Percentiles rank a stretch among this genome's conserved stretches.
Conservation (phyloP, 2,888 invertebrate genomes). For the Homarus gammarus region DNA sequence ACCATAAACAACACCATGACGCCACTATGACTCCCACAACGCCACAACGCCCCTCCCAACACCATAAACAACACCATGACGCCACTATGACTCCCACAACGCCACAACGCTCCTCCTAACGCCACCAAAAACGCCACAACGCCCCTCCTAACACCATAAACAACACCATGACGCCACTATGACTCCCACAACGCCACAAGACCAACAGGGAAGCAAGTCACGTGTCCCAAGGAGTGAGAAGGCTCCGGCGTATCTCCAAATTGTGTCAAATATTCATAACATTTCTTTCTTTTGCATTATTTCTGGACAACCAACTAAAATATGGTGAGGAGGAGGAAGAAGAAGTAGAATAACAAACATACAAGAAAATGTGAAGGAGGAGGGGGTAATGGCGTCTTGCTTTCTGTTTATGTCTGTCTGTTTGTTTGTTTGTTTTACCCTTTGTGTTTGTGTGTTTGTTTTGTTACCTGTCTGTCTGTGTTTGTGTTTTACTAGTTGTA, state of each 20-base stretch:
- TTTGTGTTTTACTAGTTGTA: neutral
- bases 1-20: no score
- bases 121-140: no score
- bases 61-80: no score
- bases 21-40: no score
- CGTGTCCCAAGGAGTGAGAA: neutral
- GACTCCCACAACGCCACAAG: no score
- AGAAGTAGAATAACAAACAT: no score
- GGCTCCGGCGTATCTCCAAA: neutral
- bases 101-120: no score
- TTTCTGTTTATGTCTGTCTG: neutral
- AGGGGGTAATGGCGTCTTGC: neutral
- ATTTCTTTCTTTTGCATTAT: neutral
- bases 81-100: no score
- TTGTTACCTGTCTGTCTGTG: slow-evolving; percentile 8
- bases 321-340: no score
- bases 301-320: neutral
- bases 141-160: no score
- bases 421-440: neutral
- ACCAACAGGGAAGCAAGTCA: neutral
- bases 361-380: neutral
- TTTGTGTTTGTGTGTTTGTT: slow-evolving; percentile 10
- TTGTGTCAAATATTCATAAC: neutral
- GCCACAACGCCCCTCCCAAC: no score
- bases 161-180: no score